Conservation (phyloP, 2,797 vertebrate species). For the Sebastes cheni region DNA sequence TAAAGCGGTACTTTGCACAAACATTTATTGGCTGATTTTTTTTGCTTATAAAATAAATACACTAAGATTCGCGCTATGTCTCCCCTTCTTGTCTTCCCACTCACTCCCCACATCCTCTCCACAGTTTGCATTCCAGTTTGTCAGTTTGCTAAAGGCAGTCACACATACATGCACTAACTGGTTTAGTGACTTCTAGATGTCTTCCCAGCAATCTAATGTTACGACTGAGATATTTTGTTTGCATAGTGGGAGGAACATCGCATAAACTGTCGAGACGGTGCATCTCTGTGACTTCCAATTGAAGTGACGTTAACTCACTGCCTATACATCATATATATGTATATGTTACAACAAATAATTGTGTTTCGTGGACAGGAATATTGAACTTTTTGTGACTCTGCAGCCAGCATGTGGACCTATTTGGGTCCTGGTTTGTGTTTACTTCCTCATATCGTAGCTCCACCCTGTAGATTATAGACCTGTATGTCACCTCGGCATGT, state of each 20-base stretch:
- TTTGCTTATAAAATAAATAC: too few relatives aligned
- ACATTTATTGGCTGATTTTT: neutral
- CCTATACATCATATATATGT: too few relatives aligned
- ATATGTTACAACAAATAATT: neutral
- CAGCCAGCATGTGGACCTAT: neutral
- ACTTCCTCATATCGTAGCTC: neutral
- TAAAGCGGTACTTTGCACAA: neutral
- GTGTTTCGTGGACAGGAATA: neutral
- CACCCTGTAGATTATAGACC: neutral
- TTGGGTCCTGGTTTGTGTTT: neutral
- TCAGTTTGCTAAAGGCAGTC: neutral
- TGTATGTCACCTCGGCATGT: neutral
- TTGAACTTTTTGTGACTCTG: neutral
- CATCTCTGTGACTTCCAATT: neutral
- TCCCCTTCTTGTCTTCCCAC: neutral
- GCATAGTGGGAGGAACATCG: neutral
- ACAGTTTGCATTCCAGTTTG: neutral
- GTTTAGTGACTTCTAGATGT: neutral
- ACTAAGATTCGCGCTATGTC: neutral
- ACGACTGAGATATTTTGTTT: neutral
- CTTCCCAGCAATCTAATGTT: neutral
- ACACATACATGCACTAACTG: neutral
- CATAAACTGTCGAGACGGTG: neutral
- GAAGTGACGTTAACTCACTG: too few relatives aligned
- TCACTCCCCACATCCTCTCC: neutral